phyloP scores from a whole-genome alignment of 2,797 vertebrate species.

The Ctenosaura bakeri region DNA sequence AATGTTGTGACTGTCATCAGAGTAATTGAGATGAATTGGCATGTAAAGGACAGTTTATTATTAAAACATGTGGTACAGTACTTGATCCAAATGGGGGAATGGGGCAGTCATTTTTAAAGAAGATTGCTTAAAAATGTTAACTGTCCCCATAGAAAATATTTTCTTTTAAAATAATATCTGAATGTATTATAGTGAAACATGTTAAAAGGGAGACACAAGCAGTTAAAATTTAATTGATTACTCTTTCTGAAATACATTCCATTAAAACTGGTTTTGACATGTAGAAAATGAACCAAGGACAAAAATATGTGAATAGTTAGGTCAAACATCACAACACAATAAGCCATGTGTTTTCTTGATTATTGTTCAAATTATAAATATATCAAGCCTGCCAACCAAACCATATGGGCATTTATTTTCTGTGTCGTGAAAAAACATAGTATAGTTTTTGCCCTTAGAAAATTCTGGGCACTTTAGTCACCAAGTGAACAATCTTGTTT shows the following conservation, averaged over 20 bases:
- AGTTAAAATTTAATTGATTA: neutral
- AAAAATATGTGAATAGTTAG: neutral
- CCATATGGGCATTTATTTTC: neutral
- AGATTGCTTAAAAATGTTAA: neutral
- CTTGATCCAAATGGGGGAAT: neutral
- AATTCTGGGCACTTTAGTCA: neutral
- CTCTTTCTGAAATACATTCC: neutral
- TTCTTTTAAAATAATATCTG: neutral
- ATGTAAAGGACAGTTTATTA: neutral
- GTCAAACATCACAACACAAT: neutral
- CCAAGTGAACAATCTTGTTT: neutral
- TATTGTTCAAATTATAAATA: slow-evolving; percentile 9
- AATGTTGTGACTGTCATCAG: neutral
- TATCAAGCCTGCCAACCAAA: slow-evolving; percentile 1
- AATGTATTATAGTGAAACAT: neutral
- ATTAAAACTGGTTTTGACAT: neutral
- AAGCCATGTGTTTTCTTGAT: neutral
- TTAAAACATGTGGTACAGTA: neutral
- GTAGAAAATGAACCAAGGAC: neutral
- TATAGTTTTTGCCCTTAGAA: neutral
- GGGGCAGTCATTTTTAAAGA: neutral
- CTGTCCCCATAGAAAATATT: neutral
- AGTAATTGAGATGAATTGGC: neutral
- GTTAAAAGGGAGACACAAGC: neutral
- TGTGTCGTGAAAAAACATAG: neutral